Percentiles rank a stretch among this genome's conserved stretches.
Conservation (phyloP, 2,888 invertebrate species). For the Timema cristinae region DNA sequence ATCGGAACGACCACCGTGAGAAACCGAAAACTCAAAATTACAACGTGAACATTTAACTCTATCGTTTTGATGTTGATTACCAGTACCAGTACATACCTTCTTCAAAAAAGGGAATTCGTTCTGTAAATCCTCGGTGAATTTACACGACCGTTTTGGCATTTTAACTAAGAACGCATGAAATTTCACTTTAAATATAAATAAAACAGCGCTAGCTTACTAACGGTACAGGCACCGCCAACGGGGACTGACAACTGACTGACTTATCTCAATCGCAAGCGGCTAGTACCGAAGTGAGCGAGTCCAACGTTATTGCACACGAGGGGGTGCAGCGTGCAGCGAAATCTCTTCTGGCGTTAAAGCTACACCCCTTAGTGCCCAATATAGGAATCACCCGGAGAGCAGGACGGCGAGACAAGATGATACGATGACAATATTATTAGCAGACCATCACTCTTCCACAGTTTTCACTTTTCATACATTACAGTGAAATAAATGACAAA, state of each 20-base stretch:
- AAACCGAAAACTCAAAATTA: not conserved
- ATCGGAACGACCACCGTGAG: conserved; percentile 1
- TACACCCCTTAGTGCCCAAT: conserved; percentile 1
- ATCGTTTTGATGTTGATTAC: not conserved
- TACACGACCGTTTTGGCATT: conserved; percentile 5
- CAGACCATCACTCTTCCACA: not conserved
- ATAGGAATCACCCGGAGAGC: not conserved
- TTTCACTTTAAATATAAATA: not conserved
- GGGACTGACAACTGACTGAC: conserved; percentile 5
- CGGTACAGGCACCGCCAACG: not conserved
- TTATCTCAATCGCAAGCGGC: conserved; percentile 1
- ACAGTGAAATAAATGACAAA: too few species aligned
- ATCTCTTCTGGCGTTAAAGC: too few species aligned
- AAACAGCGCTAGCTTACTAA: conserved; percentile 1
- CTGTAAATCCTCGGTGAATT: conserved; percentile 5
- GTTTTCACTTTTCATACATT: not conserved
- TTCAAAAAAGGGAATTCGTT: not conserved
- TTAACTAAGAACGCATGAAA: not conserved
- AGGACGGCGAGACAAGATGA: not conserved
- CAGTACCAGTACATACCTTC: conserved; percentile 5
- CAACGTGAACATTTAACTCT: conserved; percentile 3
- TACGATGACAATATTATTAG: conserved; percentile 3
- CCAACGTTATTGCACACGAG: not conserved
- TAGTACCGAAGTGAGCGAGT: not conserved
- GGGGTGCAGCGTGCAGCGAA: not conserved